These are phyloP conservation scores for Chiloscyllium punctatum DNA, from an alignment of 2,797 vertebrate species.

Conservation along the genomic window DNA sequence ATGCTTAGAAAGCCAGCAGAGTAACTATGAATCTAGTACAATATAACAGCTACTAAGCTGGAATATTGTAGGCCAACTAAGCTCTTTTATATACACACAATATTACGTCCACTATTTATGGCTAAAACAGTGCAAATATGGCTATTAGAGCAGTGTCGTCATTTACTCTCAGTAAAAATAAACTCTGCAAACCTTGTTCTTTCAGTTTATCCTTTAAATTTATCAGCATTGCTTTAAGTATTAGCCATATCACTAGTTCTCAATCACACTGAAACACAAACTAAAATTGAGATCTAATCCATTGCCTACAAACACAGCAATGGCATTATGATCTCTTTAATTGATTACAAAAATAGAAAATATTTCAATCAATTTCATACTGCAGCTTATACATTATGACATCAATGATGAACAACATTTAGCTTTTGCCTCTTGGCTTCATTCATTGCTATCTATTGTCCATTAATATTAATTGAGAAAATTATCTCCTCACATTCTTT, in stretches of 20 bases:
- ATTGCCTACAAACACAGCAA: neutral
- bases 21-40: neutral
- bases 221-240: neutral
- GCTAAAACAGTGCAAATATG: neutral
- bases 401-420: neutral
- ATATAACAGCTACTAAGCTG: neutral
- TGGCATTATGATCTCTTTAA: neutral
- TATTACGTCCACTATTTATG: neutral
- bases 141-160: neutral
- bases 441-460: neutral
- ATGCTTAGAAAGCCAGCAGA: neutral
- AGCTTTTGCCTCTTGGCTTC: neutral
- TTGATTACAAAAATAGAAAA: neutral
- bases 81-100: neutral
- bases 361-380: neutral
- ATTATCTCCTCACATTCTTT: neutral
- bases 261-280: neutral
- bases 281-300: neutral
- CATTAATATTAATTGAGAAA: neutral
- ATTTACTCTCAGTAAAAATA: neutral
- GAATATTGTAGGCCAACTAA: neutral
- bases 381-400: neutral
- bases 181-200: neutral
- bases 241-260: neutral
- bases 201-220: neutral